Percentiles rank a stretch among this genome's conserved stretches.
These are phyloP conservation scores for Cladopsammia gracilis DNA, from an alignment of 64 coral and sea anemone genomes.

Conservation along the genomic window DNA sequence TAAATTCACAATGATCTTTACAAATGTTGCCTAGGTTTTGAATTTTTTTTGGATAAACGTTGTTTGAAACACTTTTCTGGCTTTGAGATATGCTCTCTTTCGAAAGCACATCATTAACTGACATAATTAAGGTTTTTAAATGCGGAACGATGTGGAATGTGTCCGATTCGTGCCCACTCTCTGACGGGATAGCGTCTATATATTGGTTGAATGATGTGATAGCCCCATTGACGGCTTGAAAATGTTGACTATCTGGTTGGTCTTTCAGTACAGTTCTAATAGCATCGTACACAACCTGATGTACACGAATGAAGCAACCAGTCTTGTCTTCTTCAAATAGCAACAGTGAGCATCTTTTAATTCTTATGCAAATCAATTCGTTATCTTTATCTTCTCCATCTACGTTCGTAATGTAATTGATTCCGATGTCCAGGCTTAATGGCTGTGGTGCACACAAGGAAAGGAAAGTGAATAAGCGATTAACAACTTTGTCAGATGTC, in stretches of 20 bases:
- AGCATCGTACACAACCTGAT: constrained; percentile 9
- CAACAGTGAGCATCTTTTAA: constrained; percentile 17
- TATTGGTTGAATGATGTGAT: constrained; percentile 3
- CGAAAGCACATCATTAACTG: background rate
- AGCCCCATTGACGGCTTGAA: background rate
- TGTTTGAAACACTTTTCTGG: background rate
- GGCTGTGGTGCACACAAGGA: constrained; percentile 15
- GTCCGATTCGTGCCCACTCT: background rate
- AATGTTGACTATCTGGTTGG: background rate
- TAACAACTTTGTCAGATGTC: background rate
- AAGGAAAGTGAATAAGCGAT: background rate
- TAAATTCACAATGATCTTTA: background rate
- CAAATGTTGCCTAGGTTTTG: background rate
- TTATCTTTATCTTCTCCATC: background rate
- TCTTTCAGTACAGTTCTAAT: background rate
- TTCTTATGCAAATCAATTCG: background rate
- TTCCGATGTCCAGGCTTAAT: background rate
- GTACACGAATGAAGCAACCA: constrained; percentile 17
- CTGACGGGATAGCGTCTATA: background rate
- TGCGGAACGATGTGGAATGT: constrained; percentile 1
- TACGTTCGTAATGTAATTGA: background rate
- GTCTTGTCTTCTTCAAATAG: background rate
- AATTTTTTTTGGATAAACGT: background rate
- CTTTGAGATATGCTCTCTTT: background rate
- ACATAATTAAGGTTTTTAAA: background rate